Evolutionary conservation across 1,140 invertebrate species (phyloP).

Genomic region (Scaptomyza hsui): DNA sequence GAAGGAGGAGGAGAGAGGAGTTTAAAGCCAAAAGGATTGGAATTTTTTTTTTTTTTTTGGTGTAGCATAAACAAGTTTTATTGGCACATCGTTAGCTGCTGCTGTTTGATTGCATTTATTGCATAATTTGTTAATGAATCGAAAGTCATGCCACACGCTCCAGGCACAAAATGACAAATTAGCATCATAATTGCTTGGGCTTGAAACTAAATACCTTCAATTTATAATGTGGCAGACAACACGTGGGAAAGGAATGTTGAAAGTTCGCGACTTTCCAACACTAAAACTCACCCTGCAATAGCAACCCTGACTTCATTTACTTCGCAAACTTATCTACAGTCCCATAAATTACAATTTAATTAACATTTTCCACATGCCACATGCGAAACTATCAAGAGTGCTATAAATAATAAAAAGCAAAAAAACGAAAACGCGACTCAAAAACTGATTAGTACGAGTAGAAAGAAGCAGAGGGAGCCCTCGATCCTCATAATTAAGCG

Average conservation of each 20-base stretch:
- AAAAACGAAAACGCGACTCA: constrained; percentile 19
- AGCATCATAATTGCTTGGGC: constrained; percentile 61
- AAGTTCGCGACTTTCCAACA: no score
- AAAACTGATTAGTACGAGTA: constrained; percentile 55
- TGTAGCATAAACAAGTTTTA: constrained; percentile 74
- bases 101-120: constrained; percentile 71
- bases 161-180: constrained; percentile 66
- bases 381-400: constrained; percentile 42
- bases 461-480: constrained; percentile 4
- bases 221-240: constrained; percentile 21
- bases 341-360: constrained; percentile 76
- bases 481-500: constrained; percentile 75
- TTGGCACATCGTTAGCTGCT: constrained; percentile 75
- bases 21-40: constrained; percentile 26
- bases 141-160: constrained; percentile 44
- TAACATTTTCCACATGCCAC: constrained; percentile 66
- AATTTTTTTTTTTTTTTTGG: no score
- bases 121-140: constrained; percentile 77
- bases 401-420: constrained; percentile 67
- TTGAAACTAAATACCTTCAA: constrained; percentile 2
- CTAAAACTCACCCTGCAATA: no score
- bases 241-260: constrained; percentile 60
- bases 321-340: constrained; percentile 45
- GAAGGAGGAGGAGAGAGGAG: constrained; percentile 37
- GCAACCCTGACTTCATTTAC: constrained; percentile 25